These are phyloP conservation scores for Geodia barretti DNA, from an alignment of 37 sponge, comb jelly and placozoan genomes.

Conservation along the genomic window DNA sequence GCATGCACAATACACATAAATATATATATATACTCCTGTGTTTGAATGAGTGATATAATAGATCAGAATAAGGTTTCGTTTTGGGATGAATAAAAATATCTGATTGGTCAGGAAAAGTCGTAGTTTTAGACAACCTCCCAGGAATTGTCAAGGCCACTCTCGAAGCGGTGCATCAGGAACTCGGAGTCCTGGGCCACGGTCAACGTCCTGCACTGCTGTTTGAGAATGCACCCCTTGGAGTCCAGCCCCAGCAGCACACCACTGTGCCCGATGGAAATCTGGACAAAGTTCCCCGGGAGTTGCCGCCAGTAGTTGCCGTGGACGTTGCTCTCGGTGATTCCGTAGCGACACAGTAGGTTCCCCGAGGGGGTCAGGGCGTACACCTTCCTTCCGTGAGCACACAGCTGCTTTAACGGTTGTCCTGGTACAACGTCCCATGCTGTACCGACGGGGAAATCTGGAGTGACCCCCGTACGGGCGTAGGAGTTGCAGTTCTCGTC, in stretches of 20 bases:
- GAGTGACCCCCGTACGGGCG: conserved; percentile 70
- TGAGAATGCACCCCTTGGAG: conserved; percentile 49
- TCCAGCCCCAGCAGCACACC: conserved; percentile 81
- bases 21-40: no score
- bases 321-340: conserved; percentile 61
- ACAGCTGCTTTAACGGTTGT: conserved; percentile 51
- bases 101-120: no score
- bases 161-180: background rate
- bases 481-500: conserved; percentile 71
- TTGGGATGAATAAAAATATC: no score
- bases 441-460: conserved; percentile 78
- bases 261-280: conserved; percentile 54
- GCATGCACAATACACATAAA: no score
- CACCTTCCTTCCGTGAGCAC: conserved; percentile 50
- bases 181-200: conserved; percentile 11
- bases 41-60: no score
- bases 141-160: background rate
- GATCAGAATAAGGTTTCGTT: no score
- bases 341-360: conserved; percentile 70
- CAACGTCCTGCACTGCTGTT: conserved; percentile 40
- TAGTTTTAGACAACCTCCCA: conserved; percentile 53
- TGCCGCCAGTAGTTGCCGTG: conserved; percentile 85
- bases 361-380: conserved; percentile 70
- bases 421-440: conserved; percentile 80
- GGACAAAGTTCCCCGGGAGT: conserved; percentile 70